A percentile compares a stretch with the other conserved stretches of the same genome.
Evolutionary conservation across 2,113 vertebrate genomes (phyloP).

Genomic region (Heteronetta atricapilla): DNA sequence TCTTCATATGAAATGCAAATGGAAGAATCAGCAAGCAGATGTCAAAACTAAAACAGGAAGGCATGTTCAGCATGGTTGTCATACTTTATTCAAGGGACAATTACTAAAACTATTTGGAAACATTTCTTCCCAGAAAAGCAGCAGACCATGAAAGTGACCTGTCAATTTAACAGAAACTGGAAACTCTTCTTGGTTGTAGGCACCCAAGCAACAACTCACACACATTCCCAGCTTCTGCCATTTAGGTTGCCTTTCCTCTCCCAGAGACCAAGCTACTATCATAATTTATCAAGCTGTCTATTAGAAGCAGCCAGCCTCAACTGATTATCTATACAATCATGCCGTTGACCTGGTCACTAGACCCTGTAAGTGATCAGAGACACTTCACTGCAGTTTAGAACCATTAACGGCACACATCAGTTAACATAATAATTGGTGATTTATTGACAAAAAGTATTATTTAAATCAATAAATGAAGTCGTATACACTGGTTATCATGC

Average conservation of each 20-base stretch:
- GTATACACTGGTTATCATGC: background rate
- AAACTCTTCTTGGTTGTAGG: background rate
- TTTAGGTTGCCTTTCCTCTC: background rate
- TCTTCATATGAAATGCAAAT: background rate
- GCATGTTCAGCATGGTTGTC: background rate
- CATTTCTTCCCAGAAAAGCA: background rate
- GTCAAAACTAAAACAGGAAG: background rate
- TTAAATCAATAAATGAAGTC: slow-evolving; percentile 45
- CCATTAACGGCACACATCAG: background rate
- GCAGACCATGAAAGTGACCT: background rate
- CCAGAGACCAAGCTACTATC: background rate
- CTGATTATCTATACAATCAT: background rate
- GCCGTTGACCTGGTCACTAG: background rate
- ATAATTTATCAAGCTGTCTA: background rate
- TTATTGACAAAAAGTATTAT: slow-evolving; percentile 38
- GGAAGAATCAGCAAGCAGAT: background rate
- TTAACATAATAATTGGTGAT: slow-evolving; percentile 9
- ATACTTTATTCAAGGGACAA: background rate
- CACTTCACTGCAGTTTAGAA: slow-evolving; percentile 6
- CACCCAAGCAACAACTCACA: accelerated
- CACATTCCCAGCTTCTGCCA: background rate
- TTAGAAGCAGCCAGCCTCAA: background rate
- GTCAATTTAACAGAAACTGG: background rate
- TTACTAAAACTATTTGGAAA: background rate
- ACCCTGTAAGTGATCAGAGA: background rate